These are phyloP conservation scores for Gallinago nigripennis DNA, from an alignment of 2,797 vertebrate species.

Conservation along the genomic window DNA sequence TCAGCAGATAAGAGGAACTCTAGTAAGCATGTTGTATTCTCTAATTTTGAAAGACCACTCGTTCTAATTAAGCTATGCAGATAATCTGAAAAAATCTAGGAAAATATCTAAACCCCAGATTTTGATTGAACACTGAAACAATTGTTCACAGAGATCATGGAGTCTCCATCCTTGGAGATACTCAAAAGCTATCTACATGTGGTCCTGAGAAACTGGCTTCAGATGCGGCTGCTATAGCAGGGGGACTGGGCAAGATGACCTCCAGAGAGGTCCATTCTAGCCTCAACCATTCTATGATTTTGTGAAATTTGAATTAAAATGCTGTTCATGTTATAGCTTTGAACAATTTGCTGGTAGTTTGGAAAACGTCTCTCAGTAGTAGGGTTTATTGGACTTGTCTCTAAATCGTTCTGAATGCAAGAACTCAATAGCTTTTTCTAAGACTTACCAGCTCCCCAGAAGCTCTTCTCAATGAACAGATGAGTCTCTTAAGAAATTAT, in stretches of 20 bases:
- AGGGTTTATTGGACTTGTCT: not conserved
- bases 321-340: rapidly evolving
- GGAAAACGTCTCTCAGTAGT: not conserved
- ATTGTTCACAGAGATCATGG: not conserved
- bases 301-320: not conserved
- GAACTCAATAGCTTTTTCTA: not conserved
- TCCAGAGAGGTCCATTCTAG: not conserved
- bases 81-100: not conserved
- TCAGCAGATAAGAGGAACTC: not conserved
- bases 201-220: not conserved
- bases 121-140: not conserved
- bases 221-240: rapidly evolving
- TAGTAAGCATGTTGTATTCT: not conserved
- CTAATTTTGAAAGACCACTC: not conserved
- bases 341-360: not conserved
- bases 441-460: not conserved
- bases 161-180: no score
- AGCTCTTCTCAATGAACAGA: not conserved
- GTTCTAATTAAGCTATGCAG: not conserved
- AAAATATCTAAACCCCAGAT: not conserved
- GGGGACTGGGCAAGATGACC: not conserved
- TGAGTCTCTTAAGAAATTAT: not conserved
- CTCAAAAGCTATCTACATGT: not conserved
- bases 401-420: not conserved
- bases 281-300: not conserved